phyloP scores from a whole-genome alignment of 2,113 vertebrate genomes.

The Parus major region DNA sequence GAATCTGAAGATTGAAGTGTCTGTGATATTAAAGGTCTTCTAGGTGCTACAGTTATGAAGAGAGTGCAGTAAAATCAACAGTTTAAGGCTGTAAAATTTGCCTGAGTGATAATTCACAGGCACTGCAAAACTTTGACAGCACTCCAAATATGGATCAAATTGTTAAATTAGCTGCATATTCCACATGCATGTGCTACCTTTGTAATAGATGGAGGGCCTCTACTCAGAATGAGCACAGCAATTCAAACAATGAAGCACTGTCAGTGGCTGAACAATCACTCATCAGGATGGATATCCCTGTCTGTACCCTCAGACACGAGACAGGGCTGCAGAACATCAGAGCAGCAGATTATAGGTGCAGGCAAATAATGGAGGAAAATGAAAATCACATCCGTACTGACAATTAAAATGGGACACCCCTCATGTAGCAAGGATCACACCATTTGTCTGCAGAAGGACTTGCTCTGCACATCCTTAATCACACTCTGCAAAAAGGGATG shows the following conservation, averaged over 20 bases:
- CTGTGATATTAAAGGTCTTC: background rate
- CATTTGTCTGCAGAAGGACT: constrained; percentile 50
- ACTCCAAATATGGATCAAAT: background rate
- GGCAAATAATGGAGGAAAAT: constrained; percentile 45
- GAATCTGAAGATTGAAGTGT: background rate
- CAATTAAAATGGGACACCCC: constrained; percentile 45
- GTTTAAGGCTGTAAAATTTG: background rate
- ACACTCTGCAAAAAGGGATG: background rate
- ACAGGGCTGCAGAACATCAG: background rate
- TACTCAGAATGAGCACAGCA: background rate
- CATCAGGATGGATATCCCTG: constrained; percentile 46
- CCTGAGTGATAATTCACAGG: background rate
- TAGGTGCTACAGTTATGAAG: background rate
- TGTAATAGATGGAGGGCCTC: background rate
- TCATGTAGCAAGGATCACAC: constrained; percentile 48
- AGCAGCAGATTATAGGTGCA: background rate
- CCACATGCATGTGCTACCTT: background rate
- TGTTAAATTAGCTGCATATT: background rate
- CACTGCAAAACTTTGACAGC: background rate
- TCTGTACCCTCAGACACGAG: background rate
- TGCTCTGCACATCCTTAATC: constrained; percentile 9
- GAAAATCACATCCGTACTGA: constrained; percentile 33
- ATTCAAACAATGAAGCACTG: background rate
- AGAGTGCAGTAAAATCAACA: background rate
- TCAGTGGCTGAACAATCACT: background rate